Evolutionary conservation across 2,113 vertebrate species (phyloP), one percentile per base, ranked within the genome.

Genomic region (Pelecanoides urinatrix): DNA sequence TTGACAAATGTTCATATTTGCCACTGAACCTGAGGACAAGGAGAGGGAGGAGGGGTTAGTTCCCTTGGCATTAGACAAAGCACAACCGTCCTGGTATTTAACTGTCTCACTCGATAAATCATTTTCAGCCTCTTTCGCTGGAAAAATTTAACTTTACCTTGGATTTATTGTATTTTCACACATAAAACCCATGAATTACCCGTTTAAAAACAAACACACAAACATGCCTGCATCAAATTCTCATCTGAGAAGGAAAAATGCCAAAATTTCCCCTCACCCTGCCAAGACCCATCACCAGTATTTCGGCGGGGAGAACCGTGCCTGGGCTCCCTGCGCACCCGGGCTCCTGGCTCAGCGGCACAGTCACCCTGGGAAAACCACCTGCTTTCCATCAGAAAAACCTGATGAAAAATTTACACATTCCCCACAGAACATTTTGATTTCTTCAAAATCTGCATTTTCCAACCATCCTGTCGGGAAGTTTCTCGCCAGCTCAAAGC

Each of bases 21-120:
- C 97, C 98, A 97, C 97, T 97, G 98, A 98, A 98, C 98, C 98
- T 98, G 86, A 95, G 52, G 97, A 97, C 87, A 93, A 90, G 88
- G 95, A 97, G 87, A 94, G 70, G 95, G 93, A 96, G 92, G 58
- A 68, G 79, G 27, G 7, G 75, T 94, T 96, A 94, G 88, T 86
- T 96, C 49, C n/a, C 44, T 68, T 88, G 50, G 74, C 38, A 61
- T 66, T 59, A 73, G 56, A 50, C 49, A 63, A 66, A 73, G 52
- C 50, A 88, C 26, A 76, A 58, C 45, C 71, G 30, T 71, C 25
- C 22, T 67, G 45, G 14, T 92, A 84, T 93, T 91, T 70, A 91
- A 90, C 56, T 45, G 63, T 49, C 82, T 75, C 74, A 70, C 71
- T 92, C 12, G 3, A 86, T 34, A 87, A 86, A 90, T 95, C 32